Percentiles rank a stretch among this genome's conserved stretches.
These are phyloP conservation scores for Sphaerophoria rueppellii DNA, from an alignment of 2,888 invertebrate genomes.

Conservation along the genomic window DNA sequence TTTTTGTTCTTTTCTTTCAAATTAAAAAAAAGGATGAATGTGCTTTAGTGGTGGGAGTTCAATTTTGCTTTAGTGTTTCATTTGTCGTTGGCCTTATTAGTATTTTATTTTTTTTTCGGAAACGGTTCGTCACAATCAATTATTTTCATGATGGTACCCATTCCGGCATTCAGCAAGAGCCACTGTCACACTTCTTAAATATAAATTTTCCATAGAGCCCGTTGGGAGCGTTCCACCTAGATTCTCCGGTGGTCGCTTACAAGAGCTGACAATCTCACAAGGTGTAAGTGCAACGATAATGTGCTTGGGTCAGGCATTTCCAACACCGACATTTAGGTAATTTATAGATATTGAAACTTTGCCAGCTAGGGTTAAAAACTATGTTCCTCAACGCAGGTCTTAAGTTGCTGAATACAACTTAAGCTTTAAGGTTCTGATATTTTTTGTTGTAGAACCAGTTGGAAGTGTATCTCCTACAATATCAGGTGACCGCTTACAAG, in stretches of 20 bases:
- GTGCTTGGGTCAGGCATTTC: conserved; percentile 85
- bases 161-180: conserved; percentile 64
- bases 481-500: conserved; percentile 84
- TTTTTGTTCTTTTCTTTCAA: conserved; percentile 17
- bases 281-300: conserved; percentile 80
- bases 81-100: conserved; percentile 63
- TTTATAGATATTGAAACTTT: conserved; percentile 26
- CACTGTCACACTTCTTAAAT: conserved; percentile 35
- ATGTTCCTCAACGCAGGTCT: background rate
- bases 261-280: conserved; percentile 81
- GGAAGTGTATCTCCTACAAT: conserved; percentile 87
- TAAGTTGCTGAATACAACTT: background rate
- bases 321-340: conserved; percentile 84
- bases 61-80: conserved; percentile 60
- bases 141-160: conserved; percentile 63
- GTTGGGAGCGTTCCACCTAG: conserved; percentile 83
- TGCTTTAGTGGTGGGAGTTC: conserved; percentile 30
- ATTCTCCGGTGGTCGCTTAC: conserved; percentile 83
- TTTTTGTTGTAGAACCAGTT: conserved; percentile 84
- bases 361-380: conserved; percentile 21
- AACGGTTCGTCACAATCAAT: conserved; percentile 9
- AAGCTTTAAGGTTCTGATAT: background rate
- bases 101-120: background rate
- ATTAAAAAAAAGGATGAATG: background rate
- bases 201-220: conserved; percentile 80